A percentile compares a stretch with the other conserved stretches of the same genome.
Conservation (phyloP, 2,797 vertebrate species). For the Lepus oiostolus region DNA sequence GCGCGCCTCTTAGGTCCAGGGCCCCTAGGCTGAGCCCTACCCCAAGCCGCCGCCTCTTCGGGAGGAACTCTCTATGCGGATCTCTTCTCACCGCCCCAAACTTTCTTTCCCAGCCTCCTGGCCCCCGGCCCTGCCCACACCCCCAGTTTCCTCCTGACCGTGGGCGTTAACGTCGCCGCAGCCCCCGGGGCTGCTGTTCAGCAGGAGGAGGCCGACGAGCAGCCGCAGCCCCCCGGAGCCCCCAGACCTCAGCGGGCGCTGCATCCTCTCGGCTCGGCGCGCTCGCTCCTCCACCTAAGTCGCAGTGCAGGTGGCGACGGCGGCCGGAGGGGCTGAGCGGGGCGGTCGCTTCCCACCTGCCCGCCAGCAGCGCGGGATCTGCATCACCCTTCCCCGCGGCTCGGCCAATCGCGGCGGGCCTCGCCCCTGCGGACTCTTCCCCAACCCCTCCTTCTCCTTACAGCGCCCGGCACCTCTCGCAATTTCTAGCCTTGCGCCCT, state of each 20-base stretch:
- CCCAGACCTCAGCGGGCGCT: not conserved
- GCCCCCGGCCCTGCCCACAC: not conserved
- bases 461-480: not conserved
- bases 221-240: not conserved
- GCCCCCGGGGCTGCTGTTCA: conserved; percentile 55
- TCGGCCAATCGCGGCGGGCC: conserved; percentile 61
- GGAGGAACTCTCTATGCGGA: not conserved
- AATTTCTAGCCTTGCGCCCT: not conserved
- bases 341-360: not conserved
- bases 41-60: not conserved
- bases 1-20: not conserved
- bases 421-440: not conserved
- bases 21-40: not conserved
- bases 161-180: conserved; percentile 71
- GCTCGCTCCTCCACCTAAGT: not conserved
- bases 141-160: conserved; percentile 70
- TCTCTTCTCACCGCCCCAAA: not conserved
- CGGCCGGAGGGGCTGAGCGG: not conserved
- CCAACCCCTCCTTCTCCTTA: not conserved
- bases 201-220: conserved; percentile 70
- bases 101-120: not conserved
- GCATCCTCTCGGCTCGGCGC: not conserved
- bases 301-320: not conserved
- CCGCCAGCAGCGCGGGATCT: not conserved
- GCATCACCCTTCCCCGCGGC: not conserved